These are phyloP conservation scores for Strigamia transsilvanica DNA, from an alignment of 2,888 invertebrate species.

Conservation along the genomic window DNA sequence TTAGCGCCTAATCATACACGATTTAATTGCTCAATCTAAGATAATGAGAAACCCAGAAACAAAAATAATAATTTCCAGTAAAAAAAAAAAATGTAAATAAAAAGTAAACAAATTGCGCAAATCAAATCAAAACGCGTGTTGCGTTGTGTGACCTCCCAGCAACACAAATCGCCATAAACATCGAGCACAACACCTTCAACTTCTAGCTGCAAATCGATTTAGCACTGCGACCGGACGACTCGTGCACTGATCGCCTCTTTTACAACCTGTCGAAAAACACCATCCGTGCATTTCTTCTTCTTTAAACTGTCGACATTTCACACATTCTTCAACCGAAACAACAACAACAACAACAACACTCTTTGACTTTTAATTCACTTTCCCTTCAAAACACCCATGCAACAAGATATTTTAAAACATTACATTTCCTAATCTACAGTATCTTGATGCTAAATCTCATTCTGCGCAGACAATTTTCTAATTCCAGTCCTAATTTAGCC, in stretches of 20 bases:
- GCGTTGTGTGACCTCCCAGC: background rate
- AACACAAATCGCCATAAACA: background rate
- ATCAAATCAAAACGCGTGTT: background rate
- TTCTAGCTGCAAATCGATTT: slow-evolving; percentile 7
- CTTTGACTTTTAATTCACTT: background rate
- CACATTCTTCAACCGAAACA: background rate
- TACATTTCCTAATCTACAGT: background rate
- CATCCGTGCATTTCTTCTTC: background rate
- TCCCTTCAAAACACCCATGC: background rate
- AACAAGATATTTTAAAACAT: background rate
- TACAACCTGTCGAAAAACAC: background rate
- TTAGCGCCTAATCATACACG: background rate
- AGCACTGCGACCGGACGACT: slow-evolving; percentile 24
- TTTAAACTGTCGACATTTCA: background rate
- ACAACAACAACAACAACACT: background rate
- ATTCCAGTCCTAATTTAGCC: too few relatives aligned
- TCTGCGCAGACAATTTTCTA: too few relatives aligned
- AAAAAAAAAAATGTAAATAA: background rate
- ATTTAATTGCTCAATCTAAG: slow-evolving; percentile 33
- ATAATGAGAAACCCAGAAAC: background rate
- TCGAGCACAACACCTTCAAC: slow-evolving; percentile 40
- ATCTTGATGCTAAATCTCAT: too few relatives aligned
- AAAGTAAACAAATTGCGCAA: background rate
- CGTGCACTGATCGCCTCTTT: slow-evolving; percentile 10
- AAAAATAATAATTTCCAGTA: background rate